Conservation (phyloP, 2,888 invertebrate species). For the Papilio elwesi region DNA sequence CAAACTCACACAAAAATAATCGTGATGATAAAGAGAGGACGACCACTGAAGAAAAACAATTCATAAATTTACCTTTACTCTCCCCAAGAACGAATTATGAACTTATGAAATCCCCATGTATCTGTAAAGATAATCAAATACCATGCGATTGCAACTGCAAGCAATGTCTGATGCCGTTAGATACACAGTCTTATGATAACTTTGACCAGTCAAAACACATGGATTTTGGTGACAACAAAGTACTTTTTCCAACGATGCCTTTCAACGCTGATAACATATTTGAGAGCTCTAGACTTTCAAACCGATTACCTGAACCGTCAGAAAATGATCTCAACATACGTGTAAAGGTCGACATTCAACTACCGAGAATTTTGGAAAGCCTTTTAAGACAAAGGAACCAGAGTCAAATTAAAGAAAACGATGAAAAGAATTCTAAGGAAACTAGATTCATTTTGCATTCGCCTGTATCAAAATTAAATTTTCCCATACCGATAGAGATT, state of each 20-base stretch:
- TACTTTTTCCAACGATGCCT: background rate
- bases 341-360: conserved; percentile 71
- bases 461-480: conserved; percentile 63
- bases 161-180: conserved; percentile 58
- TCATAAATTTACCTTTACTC: conserved; percentile 22
- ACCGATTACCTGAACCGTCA: conserved; percentile 44
- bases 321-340: conserved; percentile 66
- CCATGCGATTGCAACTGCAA: conserved; percentile 69
- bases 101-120: conserved; percentile 58
- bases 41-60: conserved; percentile 25
- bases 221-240: conserved; percentile 11
- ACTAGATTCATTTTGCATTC: conserved; percentile 55
- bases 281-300: conserved; percentile 38
- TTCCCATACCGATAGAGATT: conserved; percentile 65
- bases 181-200: conserved; percentile 44
- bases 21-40: conserved; percentile 45
- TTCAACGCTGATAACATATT: conserved; percentile 6
- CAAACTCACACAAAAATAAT: conserved; percentile 45
- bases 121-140: conserved; percentile 61
- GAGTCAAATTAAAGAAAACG: conserved; percentile 51
- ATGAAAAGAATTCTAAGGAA: conserved; percentile 58
- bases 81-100: conserved; percentile 49
- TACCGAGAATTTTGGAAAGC: conserved; percentile 62
- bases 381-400: conserved; percentile 51
- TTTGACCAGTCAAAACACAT: conserved; percentile 27